Base-by-base conservation (phyloP, 2,113 vertebrate genomes). In the Hippocampus comes region DNA sequence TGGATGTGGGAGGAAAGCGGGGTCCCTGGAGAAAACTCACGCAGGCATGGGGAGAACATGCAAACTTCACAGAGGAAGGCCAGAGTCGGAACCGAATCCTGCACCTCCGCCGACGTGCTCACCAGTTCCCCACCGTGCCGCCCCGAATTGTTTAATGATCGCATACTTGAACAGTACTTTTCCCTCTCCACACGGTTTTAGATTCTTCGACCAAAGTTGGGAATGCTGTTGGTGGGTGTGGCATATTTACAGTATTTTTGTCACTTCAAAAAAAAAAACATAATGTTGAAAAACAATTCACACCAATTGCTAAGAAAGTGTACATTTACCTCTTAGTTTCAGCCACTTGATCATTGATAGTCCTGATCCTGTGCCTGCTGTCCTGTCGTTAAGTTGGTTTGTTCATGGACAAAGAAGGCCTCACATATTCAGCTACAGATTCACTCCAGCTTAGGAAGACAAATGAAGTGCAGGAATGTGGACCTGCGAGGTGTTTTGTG, bases 391-490 rank as follows among this genome's bases (percentile, higher is more conserved):
- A 15, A 18, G 21, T 25, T 12, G 1, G 9, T 3, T 15, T 20
- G 10, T 56, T 48, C 5, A 23, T 20, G 21, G 38, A 46, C 23
- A n/a, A 20, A n/a, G 60, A 4, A 25, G 66, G 72, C 59, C 9
- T 25, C 57, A 68, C 61, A 67, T 27, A 69, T 30, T 43, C 15
- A 57, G 49, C 34, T 49, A 49, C 51, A 56, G 42, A 57, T 43
- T 63, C 48, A 20, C 63, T 66, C 7, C 25, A 68, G 70, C 2
- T 2, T 43, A 63, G 34, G 61, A 72, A 79, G 74, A 80, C 72
- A 78, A 82, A 64, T 72, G 76, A 55, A 70, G 20, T 63, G 53
- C 63, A 48, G 87, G 87, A 90, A 90, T 90, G 85, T 68, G 25
- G 82, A 70, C 27, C 68, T 63, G 67, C 84, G 69, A 78, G 83